These are phyloP conservation scores for Burhinus oedicnemus DNA, from an alignment of 2,113 vertebrate species.

Conservation along the genomic window DNA sequence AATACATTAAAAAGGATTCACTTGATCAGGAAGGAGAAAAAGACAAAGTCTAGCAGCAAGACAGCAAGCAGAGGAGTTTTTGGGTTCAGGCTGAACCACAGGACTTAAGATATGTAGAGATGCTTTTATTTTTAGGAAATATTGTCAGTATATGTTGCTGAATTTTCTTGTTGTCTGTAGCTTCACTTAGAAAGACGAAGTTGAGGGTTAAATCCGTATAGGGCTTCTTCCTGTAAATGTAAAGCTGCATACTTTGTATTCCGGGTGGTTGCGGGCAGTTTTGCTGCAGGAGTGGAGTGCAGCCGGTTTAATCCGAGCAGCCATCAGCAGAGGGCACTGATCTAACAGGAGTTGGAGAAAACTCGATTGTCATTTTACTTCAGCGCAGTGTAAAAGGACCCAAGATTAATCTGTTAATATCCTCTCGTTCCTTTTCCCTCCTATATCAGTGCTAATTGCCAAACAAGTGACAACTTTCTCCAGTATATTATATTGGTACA, in stretches of 20 bases:
- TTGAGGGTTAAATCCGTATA: background rate
- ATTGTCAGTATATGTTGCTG: background rate
- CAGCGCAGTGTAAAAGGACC: background rate
- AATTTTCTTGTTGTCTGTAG: background rate
- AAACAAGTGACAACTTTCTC: slow-evolving; percentile 48
- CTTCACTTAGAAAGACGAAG: background rate
- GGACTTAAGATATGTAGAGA: accelerated
- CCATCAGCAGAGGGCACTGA: slow-evolving; percentile 71
- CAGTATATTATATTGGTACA: slow-evolving; percentile 32
- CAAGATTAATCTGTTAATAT: slow-evolving; percentile 62
- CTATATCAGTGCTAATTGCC: slow-evolving; percentile 60
- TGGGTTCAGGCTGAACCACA: background rate
- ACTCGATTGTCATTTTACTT: background rate
- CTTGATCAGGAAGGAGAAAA: background rate
- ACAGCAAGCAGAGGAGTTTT: background rate
- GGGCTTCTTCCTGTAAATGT: accelerated
- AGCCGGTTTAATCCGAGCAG: background rate
- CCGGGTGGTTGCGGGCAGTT: accelerated
- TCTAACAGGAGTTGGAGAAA: background rate
- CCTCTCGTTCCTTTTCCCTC: slow-evolving; percentile 31
- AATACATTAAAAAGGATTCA: accelerated
- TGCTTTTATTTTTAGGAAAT: background rate
- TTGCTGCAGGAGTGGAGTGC: background rate
- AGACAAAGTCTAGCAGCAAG: background rate
- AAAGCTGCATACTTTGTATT: accelerated